Percentiles rank a stretch among this genome's conserved stretches.
These are phyloP conservation scores for Pollicipes pollicipes DNA, from an alignment of 1,140 invertebrate species.

Conservation along the genomic window DNA sequence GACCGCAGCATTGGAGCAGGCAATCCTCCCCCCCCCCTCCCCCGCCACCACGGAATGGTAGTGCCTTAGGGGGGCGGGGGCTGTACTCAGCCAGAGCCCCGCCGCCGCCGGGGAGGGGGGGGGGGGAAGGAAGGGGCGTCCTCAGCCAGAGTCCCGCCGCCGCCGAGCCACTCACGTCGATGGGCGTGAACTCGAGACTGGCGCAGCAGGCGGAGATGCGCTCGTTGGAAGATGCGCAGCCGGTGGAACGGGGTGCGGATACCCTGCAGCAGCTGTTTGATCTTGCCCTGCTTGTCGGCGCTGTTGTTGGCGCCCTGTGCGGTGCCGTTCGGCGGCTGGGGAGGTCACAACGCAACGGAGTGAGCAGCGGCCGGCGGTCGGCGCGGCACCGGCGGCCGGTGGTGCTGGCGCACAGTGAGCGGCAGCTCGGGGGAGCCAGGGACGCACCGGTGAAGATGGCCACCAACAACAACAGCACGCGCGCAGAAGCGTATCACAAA, in stretches of 20 bases:
- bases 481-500: too few relatives aligned
- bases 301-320: constrained; percentile 11
- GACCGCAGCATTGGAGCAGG: too few relatives aligned
- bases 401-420: constrained; percentile 20
- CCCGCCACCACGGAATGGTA: too few relatives aligned
- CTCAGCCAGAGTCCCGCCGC: too few relatives aligned
- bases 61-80: too few relatives aligned
- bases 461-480: constrained; percentile 5
- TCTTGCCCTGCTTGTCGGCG: constrained; percentile 6
- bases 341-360: constrained; percentile 19
- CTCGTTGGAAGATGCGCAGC: not conserved
- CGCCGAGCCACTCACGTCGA: not conserved
- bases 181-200: not conserved
- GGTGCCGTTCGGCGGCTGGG: constrained; percentile 22
- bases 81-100: constrained; percentile 6
- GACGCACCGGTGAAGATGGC: constrained; percentile 5
- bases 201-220: not conserved
- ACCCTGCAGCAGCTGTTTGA: not conserved
- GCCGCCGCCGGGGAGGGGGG: not conserved
- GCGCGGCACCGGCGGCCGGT: too few relatives aligned
- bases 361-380: constrained; percentile 47
- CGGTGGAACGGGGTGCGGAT: not conserved
- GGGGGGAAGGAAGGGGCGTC: too few relatives aligned
- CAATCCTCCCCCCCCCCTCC: too few relatives aligned
- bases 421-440: constrained; percentile 9